Evolutionary conservation across 2,888 invertebrate species (phyloP).

Genomic region (Xanthia icteritia): DNA sequence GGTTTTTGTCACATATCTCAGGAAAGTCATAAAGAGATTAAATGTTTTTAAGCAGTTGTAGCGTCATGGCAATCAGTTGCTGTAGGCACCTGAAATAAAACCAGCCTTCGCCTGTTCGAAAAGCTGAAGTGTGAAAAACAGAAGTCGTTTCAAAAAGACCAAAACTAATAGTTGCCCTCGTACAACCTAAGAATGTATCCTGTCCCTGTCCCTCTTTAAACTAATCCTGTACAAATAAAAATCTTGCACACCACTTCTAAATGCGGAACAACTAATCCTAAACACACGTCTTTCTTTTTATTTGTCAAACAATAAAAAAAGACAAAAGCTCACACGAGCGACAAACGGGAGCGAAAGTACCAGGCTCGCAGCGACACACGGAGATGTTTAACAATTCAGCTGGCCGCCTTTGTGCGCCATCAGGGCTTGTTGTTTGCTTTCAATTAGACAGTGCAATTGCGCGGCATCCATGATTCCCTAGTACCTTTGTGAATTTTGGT

Average conservation of each 20-base stretch:
- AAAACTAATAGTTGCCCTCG: background rate
- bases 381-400: conserved; percentile 71
- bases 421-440: conserved; percentile 69
- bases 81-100: background rate
- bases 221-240: conserved; percentile 47
- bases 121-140: background rate
- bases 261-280: conserved; percentile 56
- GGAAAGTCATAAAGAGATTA: background rate
- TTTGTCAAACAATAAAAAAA: conserved; percentile 56
- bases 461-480: conserved; percentile 53
- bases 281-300: conserved; percentile 61
- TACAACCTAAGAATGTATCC: conserved; percentile 10
- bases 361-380: conserved; percentile 56
- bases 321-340: conserved; percentile 38
- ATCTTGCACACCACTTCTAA: conserved; percentile 24
- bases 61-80: background rate
- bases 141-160: background rate
- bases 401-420: conserved; percentile 58
- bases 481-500: conserved; percentile 54
- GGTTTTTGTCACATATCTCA: background rate
- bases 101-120: background rate
- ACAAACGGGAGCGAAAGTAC: conserved; percentile 46
- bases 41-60: too few species aligned
- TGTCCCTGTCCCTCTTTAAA: conserved; percentile 1
- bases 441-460: conserved; percentile 70